Conservation (phyloP, 2,888 invertebrate species). For the Lampropteryx suffumata region DNA sequence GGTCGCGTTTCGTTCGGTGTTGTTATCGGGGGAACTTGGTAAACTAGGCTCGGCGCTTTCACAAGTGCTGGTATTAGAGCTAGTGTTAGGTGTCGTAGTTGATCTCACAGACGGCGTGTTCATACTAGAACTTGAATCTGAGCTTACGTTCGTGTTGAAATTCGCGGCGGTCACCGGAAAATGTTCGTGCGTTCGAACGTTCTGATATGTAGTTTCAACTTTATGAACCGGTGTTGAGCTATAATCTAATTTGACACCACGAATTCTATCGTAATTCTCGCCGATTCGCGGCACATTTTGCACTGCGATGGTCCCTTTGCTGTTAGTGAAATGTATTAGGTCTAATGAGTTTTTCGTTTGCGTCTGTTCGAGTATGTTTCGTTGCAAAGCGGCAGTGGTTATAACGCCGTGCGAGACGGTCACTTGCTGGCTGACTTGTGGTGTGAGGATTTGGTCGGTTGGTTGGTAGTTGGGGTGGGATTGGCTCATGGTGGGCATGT, state of each 20-base stretch:
- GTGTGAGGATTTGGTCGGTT: slow-evolving; percentile 16
- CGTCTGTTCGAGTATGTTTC: slow-evolving; percentile 60
- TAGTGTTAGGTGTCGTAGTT: slow-evolving; percentile 87
- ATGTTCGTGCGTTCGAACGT: slow-evolving; percentile 58
- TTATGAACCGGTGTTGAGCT: slow-evolving; percentile 57
- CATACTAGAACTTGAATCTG: slow-evolving; percentile 87
- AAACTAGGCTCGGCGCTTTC: slow-evolving; percentile 88
- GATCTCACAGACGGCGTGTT: slow-evolving; percentile 84
- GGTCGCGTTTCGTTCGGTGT: slow-evolving; percentile 55
- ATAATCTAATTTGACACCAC: slow-evolving; percentile 61
- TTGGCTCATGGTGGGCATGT: slow-evolving; percentile 68
- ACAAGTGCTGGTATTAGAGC: slow-evolving; percentile 87
- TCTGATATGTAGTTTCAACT: slow-evolving; percentile 65
- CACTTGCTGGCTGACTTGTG: slow-evolving; percentile 27
- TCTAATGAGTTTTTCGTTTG: slow-evolving; percentile 65
- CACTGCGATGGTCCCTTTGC: slow-evolving; percentile 54
- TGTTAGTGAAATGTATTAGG: slow-evolving; percentile 64
- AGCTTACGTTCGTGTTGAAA: slow-evolving; percentile 75
- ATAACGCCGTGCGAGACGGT: slow-evolving; percentile 50
- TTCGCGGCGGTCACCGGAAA: slow-evolving; percentile 56
- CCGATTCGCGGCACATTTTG: slow-evolving; percentile 61
- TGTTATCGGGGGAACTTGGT: slow-evolving; percentile 84
- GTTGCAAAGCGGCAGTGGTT: slow-evolving; percentile 46
- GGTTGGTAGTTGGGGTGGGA: slow-evolving; percentile 62
- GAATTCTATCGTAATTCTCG: slow-evolving; percentile 58